Evolutionary conservation across 2,888 invertebrate species (phyloP).

Genomic region (Allygus modestus): DNA sequence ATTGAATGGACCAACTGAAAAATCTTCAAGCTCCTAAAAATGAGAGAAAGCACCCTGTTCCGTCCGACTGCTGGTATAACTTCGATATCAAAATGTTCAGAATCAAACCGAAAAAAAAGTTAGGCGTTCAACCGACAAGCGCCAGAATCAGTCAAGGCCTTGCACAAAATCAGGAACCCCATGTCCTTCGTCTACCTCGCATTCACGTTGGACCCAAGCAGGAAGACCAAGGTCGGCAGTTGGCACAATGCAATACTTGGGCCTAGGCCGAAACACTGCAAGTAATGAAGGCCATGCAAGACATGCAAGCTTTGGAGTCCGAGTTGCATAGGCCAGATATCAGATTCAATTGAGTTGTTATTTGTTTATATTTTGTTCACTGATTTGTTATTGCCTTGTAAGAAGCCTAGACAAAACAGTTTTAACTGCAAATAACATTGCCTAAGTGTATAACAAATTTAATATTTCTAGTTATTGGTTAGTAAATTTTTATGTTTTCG

Average conservation of each 20-base stretch:
- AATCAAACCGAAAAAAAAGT: neutral
- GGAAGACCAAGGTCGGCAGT: neutral
- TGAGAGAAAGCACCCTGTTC: too few relatives aligned
- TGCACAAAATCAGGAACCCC: neutral
- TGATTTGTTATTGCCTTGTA: too few relatives aligned
- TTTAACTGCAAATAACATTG: too few relatives aligned
- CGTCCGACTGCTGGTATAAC: conserved; percentile 17
- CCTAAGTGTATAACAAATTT: too few relatives aligned
- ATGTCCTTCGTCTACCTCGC: neutral
- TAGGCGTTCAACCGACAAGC: neutral
- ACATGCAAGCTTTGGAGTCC: neutral
- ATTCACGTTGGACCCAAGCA: neutral
- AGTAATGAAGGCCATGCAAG: neutral
- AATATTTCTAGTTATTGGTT: too few relatives aligned
- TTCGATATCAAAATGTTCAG: neutral
- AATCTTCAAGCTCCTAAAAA: too few relatives aligned
- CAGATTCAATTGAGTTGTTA: neutral
- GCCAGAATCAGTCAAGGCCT: neutral
- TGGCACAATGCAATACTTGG: neutral
- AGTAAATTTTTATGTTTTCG: too few relatives aligned
- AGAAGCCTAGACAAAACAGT: too few relatives aligned
- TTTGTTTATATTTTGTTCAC: too few relatives aligned
- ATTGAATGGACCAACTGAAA: too few relatives aligned
- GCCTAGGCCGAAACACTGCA: neutral
- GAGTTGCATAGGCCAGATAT: neutral